Percentiles rank a stretch among this genome's conserved stretches.
These are phyloP conservation scores for Cylloceria caligata DNA, from an alignment of 2,888 invertebrate genomes.

Conservation along the genomic window DNA sequence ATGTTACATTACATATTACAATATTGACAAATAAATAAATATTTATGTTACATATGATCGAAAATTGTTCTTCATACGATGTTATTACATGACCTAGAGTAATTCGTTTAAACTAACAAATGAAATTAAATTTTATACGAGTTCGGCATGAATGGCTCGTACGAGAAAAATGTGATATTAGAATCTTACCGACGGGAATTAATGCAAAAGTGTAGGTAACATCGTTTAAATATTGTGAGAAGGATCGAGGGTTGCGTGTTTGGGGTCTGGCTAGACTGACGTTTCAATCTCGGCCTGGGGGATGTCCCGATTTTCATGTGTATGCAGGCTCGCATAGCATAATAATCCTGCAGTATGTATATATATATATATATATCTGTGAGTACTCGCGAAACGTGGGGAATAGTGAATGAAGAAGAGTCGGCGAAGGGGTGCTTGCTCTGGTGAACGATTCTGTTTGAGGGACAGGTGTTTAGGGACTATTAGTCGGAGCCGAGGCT, in stretches of 20 bases:
- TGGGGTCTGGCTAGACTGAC: slow-evolving; percentile 67
- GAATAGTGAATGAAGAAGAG: slow-evolving; percentile 51
- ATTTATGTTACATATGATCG: too few species aligned
- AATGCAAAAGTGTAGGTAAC: slow-evolving; percentile 5
- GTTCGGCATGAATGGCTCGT: neutral
- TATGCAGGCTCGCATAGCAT: slow-evolving; percentile 30
- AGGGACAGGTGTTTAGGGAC: slow-evolving; percentile 75
- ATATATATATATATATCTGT: slow-evolving; percentile 4
- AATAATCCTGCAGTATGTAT: neutral
- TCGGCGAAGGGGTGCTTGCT: slow-evolving; percentile 29
- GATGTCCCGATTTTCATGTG: slow-evolving; percentile 68
- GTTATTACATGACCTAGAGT: too few species aligned
- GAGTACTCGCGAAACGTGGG: slow-evolving; percentile 42
- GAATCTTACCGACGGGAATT: neutral
- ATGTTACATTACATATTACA: too few species aligned
- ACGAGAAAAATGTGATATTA: slow-evolving; percentile 21
- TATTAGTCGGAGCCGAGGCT: slow-evolving; percentile 69
- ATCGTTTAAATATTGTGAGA: slow-evolving; percentile 34
- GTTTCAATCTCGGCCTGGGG: slow-evolving; percentile 76
- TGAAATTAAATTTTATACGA: neutral
- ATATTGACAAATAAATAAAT: too few species aligned
- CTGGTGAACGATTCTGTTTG: slow-evolving; percentile 67
- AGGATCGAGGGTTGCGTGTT: slow-evolving; percentile 58
- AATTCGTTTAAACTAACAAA: too few species aligned
- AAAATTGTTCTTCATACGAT: too few species aligned